phyloP scores from a whole-genome alignment of 2,113 vertebrate species.

The Etheostoma cragini region DNA sequence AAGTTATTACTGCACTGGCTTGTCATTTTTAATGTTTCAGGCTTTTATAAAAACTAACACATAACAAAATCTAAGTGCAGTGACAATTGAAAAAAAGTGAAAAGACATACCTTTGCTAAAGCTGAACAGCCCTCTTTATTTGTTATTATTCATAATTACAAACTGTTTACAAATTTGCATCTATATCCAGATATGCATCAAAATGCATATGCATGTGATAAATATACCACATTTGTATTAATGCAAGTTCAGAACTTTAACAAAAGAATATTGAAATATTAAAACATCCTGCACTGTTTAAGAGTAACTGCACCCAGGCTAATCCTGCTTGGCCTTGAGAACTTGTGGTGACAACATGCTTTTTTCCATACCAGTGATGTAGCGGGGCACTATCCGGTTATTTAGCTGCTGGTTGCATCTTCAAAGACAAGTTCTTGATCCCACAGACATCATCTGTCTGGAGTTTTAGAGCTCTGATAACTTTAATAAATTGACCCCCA shows the following conservation, averaged over 20 bases:
- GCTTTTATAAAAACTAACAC: not conserved
- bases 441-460: not conserved
- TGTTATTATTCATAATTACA: not conserved
- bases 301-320: not conserved
- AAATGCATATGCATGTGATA: not conserved
- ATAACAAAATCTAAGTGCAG: not conserved
- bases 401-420: not conserved
- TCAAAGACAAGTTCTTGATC: conserved; percentile 13
- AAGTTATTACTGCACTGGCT: not conserved
- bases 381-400: not conserved
- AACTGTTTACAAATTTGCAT: not conserved
- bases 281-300: not conserved
- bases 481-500: too few relatives aligned
- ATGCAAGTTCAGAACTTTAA: not conserved
- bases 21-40: not conserved
- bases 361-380: not conserved
- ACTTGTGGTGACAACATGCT: not conserved
- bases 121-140: not conserved
- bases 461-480: not conserved
- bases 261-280: not conserved
- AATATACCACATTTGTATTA: not conserved
- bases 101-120: not conserved
- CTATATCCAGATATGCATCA: not conserved
- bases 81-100: not conserved
- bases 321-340: not conserved